These are phyloP conservation scores for Corythaeola cristata DNA, from an alignment of 2,113 vertebrate species.

Conservation along the genomic window DNA sequence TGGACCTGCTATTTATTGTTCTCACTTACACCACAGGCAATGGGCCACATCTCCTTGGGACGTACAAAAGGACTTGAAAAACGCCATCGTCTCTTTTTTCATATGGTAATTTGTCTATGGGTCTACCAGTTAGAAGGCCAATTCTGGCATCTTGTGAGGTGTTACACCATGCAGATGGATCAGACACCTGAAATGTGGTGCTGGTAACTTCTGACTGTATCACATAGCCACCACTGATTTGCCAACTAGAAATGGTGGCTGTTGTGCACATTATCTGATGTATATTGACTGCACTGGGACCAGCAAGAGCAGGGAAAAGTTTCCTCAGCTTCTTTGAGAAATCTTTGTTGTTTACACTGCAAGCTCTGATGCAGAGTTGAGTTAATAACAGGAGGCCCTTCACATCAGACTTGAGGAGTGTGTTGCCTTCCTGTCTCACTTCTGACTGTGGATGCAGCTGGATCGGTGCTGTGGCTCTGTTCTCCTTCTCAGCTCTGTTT, in stretches of 20 bases:
- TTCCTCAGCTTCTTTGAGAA: not conserved
- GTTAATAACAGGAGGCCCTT: not conserved
- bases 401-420: accelerated
- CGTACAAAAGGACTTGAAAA: not conserved
- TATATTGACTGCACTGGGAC: not conserved
- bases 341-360: not conserved
- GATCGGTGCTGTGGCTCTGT: not conserved
- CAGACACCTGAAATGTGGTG: not conserved
- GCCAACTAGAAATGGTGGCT: not conserved
- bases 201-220: not conserved
- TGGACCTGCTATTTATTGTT: not conserved
- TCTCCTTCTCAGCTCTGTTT: not conserved
- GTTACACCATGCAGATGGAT: not conserved
- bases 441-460: not conserved
- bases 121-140: not conserved
- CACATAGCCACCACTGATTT: not conserved
- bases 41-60: not conserved
- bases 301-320: not conserved
- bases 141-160: not conserved
- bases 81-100: not conserved
- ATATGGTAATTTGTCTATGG: not conserved
- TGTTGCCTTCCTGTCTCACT: not conserved
- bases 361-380: not conserved
- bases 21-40: not conserved
- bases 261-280: not conserved